These are phyloP conservation scores for Neodon shergylaensis DNA, from an alignment of 2,113 vertebrate genomes.

Conservation along the genomic window DNA sequence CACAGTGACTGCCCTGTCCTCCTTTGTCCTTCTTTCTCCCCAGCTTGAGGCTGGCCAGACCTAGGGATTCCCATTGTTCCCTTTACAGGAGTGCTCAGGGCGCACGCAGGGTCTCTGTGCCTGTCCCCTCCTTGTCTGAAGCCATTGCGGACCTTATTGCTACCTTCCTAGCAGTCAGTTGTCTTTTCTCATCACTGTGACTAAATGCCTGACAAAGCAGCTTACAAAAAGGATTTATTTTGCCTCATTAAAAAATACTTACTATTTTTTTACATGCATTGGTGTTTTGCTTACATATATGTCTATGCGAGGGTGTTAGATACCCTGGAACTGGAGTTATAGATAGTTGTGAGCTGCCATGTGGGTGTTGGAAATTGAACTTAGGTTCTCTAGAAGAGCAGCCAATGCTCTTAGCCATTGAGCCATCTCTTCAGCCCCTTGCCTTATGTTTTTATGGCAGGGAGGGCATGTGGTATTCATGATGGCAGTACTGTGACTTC, in stretches of 20 bases:
- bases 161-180: background rate
- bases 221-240: background rate
- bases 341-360: background rate
- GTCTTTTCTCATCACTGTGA: background rate
- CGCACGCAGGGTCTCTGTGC: background rate
- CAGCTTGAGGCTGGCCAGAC: rapidly evolving
- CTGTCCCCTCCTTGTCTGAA: background rate
- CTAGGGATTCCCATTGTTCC: rapidly evolving
- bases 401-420: background rate
- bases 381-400: background rate
- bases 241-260: background rate
- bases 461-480: background rate
- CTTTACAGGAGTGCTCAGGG: background rate
- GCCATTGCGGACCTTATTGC: no score
- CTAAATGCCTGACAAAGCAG: background rate
- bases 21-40: rapidly evolving
- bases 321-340: background rate
- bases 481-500: background rate
- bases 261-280: background rate
- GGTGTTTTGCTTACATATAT: background rate
- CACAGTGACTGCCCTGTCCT: background rate
- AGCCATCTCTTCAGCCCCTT: background rate
- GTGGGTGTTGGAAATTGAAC: background rate
- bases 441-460: background rate
- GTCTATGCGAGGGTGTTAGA: background rate